Conservation (phyloP, 2,888 invertebrate genomes). For the Mesorhabditis spiculigera region DNA sequence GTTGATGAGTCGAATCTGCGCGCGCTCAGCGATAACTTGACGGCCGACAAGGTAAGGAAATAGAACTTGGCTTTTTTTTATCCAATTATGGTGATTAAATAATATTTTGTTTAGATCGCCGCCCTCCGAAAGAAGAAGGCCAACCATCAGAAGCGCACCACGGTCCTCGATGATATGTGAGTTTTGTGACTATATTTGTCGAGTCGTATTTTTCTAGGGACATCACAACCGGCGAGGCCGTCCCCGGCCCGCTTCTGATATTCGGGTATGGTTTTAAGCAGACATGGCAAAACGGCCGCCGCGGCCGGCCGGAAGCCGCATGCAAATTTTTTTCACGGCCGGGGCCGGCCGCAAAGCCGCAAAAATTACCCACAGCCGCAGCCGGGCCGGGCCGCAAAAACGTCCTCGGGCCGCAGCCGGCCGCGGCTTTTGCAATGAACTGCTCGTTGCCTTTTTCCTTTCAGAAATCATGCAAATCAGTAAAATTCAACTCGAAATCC, state of each 20-base stretch:
- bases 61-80: not conserved
- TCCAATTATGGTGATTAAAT: not conserved
- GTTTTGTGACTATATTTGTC: not conserved
- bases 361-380: too few relatives aligned
- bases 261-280: not conserved
- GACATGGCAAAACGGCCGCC: too few relatives aligned
- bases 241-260: not conserved
- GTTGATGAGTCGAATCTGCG: conserved; percentile 61
- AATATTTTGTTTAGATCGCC: conserved; percentile 26
- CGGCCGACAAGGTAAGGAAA: conserved; percentile 88
- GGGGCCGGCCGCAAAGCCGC: too few relatives aligned
- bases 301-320: too few relatives aligned
- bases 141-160: conserved; percentile 40
- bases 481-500: too few relatives aligned
- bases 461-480: too few relatives aligned
- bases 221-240: not conserved
- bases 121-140: conserved; percentile 44
- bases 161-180: conserved; percentile 7
- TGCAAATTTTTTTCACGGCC: too few relatives aligned
- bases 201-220: not conserved
- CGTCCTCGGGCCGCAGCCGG: too few relatives aligned
- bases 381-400: too few relatives aligned
- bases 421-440: too few relatives aligned
- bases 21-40: conserved; percentile 93
- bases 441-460: too few relatives aligned